Base-by-base conservation (phyloP, 2,888 invertebrate species). In the Melipona bicolor region DNA sequence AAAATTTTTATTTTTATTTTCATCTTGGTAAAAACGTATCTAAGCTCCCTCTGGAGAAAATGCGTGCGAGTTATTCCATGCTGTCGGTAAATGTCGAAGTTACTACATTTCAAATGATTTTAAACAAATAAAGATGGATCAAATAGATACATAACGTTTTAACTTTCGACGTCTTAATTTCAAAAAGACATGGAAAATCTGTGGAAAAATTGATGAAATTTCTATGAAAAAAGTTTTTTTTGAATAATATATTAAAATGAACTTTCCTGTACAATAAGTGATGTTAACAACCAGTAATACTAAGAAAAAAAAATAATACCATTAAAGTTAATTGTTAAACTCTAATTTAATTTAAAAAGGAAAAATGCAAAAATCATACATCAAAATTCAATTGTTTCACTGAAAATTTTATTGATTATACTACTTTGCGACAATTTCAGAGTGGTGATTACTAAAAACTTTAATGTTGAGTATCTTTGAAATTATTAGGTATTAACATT, bases 21-120 rank as follows among this genome's bases (percentile, higher is more conserved):
- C 9, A 21, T 43, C 3, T 13, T 15, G 52, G 15, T 24, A 3
- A 79, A 81, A 69, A 19, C 64, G 59, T 56, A 83, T 78, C 67
- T 59, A 36, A 75, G 74, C 85, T 87, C 87, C 87, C 85, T 87
- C 87, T 87, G 36, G 24, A 77, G 85, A 85, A 61, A 62, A 24
- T 24, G 50, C 5, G 49, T 54, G 32, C 27, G 36, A 87, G 75
- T 68, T 59, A 32, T 75, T 75, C 56, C 21, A 75, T 76, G 61
- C 85, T 62, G 87, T 87, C 87, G 87, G 85, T 87, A 87, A 87
- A 85, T 79, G 77, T 56, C 67, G 73, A 62, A 9, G 2, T 67
- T 68, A 36, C 19, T 67, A 11, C 21, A 54, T 75, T 75, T 13
- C 9, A 19, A 17, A n/a, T 9, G 17, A 67, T 17, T 2, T 6